These are phyloP conservation scores for Struthio camelus DNA, from an alignment of 2,113 vertebrate species.

Conservation along the genomic window DNA sequence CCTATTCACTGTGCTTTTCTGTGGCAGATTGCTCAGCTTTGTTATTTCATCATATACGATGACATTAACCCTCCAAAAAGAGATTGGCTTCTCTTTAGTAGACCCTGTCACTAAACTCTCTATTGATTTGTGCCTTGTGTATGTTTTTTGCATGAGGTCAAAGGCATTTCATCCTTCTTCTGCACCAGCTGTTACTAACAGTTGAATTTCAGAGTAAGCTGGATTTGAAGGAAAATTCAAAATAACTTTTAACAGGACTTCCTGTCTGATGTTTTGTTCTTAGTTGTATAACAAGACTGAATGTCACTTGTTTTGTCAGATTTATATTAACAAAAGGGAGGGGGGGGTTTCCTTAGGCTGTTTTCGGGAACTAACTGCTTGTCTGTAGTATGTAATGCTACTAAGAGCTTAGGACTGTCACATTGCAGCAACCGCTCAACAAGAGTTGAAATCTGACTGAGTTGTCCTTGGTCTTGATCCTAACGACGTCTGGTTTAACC, in stretches of 20 bases:
- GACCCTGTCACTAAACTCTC: background rate
- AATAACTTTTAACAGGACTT: background rate
- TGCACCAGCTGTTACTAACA: background rate
- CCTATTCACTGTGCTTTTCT: background rate
- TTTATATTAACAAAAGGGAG: background rate
- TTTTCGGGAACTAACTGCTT: slow-evolving; percentile 20
- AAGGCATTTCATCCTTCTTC: background rate
- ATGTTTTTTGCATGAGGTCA: background rate
- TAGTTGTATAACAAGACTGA: background rate
- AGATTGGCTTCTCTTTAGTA: background rate
- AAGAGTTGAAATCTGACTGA: slow-evolving; percentile 5
- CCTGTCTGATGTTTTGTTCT: background rate
- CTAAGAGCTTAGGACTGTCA: background rate
- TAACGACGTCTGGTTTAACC: slow-evolving; percentile 6
- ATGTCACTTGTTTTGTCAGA: background rate
- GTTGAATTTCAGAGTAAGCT: background rate
- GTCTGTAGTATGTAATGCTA: background rate
- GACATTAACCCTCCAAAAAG: background rate
- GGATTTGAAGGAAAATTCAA: background rate
- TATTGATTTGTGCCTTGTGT: background rate
- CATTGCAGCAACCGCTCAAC: slow-evolving; percentile 13
- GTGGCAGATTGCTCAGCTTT: background rate
- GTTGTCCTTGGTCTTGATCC: slow-evolving; percentile 40
- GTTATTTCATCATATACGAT: background rate
- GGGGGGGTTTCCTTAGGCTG: background rate